Evolutionary conservation across 2,113 vertebrate species (phyloP).

Genomic region (Rostratula benghalensis): DNA sequence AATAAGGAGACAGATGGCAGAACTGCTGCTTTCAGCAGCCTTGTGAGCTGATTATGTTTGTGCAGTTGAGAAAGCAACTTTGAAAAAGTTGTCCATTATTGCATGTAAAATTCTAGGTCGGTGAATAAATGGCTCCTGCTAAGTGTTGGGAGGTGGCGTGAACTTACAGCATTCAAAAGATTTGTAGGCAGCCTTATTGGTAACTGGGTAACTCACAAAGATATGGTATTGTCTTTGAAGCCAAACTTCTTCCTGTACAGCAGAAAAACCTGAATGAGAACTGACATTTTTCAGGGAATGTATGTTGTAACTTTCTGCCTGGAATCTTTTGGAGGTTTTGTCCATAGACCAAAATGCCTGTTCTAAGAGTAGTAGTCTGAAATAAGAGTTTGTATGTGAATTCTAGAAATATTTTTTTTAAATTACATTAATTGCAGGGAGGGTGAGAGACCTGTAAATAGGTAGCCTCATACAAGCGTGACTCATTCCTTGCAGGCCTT

Average conservation of each 20-base stretch:
- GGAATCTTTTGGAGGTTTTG: not conserved
- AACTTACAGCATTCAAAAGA: not conserved
- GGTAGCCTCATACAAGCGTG: slow-evolving; percentile 9
- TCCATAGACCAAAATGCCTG: not conserved
- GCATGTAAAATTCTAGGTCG: not conserved
- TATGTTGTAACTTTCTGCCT: not conserved
- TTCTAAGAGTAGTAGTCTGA: not conserved
- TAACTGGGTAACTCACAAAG: not conserved
- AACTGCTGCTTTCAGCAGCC: slow-evolving; percentile 68
- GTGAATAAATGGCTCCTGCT: not conserved
- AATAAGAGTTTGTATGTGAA: not conserved
- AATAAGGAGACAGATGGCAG: slow-evolving; percentile 68
- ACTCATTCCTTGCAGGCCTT: slow-evolving; percentile 35
- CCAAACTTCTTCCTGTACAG: not conserved
- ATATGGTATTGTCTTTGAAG: not conserved
- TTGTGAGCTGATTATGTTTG: slow-evolving; percentile 56
- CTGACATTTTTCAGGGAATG: not conserved
- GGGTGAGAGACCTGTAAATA: slow-evolving; percentile 3
- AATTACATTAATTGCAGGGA: slow-evolving; percentile 16
- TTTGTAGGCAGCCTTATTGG: not conserved
- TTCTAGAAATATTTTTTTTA: not conserved
- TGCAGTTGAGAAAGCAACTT: slow-evolving; percentile 49
- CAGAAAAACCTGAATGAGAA: not conserved
- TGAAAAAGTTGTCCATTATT: slow-evolving; percentile 15
- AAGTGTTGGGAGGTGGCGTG: not conserved